phyloP scores from a whole-genome alignment of 2,888 invertebrate genomes.

The Alentia gelatinosa region DNA sequence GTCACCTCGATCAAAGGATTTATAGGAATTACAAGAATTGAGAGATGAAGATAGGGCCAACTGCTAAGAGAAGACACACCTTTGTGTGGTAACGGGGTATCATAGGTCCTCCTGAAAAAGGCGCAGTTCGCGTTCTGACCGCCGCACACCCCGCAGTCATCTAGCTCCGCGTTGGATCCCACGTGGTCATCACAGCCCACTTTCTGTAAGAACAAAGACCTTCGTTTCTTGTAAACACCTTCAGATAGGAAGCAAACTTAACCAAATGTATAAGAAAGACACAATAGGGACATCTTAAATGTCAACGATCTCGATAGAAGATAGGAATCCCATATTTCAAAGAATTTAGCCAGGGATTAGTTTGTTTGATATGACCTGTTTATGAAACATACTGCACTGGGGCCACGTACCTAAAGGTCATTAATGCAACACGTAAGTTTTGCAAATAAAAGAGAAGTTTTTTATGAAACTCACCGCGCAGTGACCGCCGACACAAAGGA shows the following conservation, averaged over 20 bases:
- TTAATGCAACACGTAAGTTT: too few species aligned
- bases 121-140: conserved; percentile 76
- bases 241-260: too few species aligned
- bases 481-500: neutral
- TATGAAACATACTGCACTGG: neutral
- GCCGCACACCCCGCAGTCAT: conserved; percentile 83
- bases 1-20: neutral
- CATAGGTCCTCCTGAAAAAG: conserved; percentile 13
- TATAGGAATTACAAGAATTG: neutral
- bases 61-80: neutral
- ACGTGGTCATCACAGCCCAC: conserved; percentile 84
- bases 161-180: conserved; percentile 82
- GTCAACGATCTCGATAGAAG: too few species aligned
- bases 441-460: too few species aligned
- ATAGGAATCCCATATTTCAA: too few species aligned
- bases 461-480: too few species aligned
- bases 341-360: too few species aligned
- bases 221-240: too few species aligned
- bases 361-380: too few species aligned
- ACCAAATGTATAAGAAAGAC: too few species aligned
- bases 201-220: conserved; percentile 76
- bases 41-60: neutral
- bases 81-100: neutral
- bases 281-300: too few species aligned
- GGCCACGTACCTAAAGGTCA: too few species aligned